Evolutionary conservation across 1,140 invertebrate species (phyloP).

Genomic region (Drosophila ironensis): DNA sequence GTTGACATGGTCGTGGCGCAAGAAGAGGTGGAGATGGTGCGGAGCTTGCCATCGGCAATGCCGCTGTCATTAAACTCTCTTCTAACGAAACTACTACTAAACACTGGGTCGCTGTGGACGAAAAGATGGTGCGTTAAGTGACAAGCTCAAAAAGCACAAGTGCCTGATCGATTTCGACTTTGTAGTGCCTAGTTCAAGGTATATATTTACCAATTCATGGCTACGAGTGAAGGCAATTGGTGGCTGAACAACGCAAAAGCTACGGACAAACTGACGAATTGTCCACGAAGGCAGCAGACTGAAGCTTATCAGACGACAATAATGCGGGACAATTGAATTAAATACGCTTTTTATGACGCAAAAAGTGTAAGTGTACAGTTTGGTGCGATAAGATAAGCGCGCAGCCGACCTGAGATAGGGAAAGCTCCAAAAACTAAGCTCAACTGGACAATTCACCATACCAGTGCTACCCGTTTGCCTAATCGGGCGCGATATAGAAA

Average conservation of each 20-base stretch:
- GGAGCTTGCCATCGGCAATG: slow-evolving; percentile 74
- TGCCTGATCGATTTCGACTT: slow-evolving; percentile 52
- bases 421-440: too few relatives aligned
- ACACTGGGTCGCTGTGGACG: slow-evolving; percentile 78
- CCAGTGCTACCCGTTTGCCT: too few relatives aligned
- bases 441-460: too few relatives aligned
- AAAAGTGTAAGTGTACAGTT: slow-evolving; percentile 47
- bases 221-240: slow-evolving; percentile 25
- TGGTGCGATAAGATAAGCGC: slow-evolving; percentile 49
- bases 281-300: slow-evolving; percentile 16
- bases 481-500: slow-evolving; percentile 36
- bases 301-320: slow-evolving; percentile 44
- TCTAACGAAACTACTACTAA: slow-evolving; percentile 81
- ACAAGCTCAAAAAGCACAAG: too few relatives aligned
- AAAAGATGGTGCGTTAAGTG: slow-evolving; percentile 10
- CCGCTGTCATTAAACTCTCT: slow-evolving; percentile 80
- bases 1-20: slow-evolving; percentile 81
- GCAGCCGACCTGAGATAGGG: too few relatives aligned
- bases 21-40: slow-evolving; percentile 81
- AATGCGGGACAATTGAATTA: slow-evolving; percentile 33
- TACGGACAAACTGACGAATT: slow-evolving; percentile 33
- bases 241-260: slow-evolving; percentile 55
- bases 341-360: slow-evolving; percentile 47
- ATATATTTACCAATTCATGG: slow-evolving; percentile 44
- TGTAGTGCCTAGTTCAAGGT: not conserved